Base-by-base conservation (phyloP, 2,888 invertebrate genomes). In the Ecliptopera silaceata region DNA sequence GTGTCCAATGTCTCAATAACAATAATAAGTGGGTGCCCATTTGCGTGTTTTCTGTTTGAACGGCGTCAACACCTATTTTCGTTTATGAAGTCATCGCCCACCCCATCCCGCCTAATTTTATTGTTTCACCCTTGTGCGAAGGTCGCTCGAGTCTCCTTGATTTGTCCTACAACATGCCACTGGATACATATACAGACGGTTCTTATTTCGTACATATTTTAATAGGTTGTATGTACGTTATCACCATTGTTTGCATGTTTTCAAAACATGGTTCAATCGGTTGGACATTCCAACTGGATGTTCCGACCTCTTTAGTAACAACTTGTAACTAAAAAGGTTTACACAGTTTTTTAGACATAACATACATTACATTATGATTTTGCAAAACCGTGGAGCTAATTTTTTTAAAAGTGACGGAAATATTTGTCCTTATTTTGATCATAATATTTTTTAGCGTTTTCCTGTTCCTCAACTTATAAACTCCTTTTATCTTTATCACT, bases 101-200 rank as follows among this genome's bases (percentile, higher is more conserved):
- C 53, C 55, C 54, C 31, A 38, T 22, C 38, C 38, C 31, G 18
- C 44, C 20, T 31, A 31, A 43, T 48, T 47, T 42, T 50, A 55
- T 55, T 45, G 34, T 41, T 50, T 50, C 26, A 50, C 45, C 49
- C 56, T 56, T 56, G 50, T 15, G 31, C 17, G 26, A 39, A 56
- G 56, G 56, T 56, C 56, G 41, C 12, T 3, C 18, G 5, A 11
- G n/a, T 36, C 50, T 51, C 43, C 17, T 51, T 26, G 5, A 50
- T 4, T 36, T 34, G 43, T 12, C 43, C 50, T 41, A 41, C 20
- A 31, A 17, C 10, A n/a, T n/a, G n/a, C n/a, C n/a, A n/a, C n/a
- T n/a, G n/a, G n/a, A n/a, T n/a, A n/a, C n/a, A n/a, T n/a, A n/a
- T n/a, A 15, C 15, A 15, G n/a, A 22, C 6, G 41, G 22, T n/a